phyloP scores from a whole-genome alignment of 2,888 invertebrate species.

The Tricholauxania praeusta region DNA sequence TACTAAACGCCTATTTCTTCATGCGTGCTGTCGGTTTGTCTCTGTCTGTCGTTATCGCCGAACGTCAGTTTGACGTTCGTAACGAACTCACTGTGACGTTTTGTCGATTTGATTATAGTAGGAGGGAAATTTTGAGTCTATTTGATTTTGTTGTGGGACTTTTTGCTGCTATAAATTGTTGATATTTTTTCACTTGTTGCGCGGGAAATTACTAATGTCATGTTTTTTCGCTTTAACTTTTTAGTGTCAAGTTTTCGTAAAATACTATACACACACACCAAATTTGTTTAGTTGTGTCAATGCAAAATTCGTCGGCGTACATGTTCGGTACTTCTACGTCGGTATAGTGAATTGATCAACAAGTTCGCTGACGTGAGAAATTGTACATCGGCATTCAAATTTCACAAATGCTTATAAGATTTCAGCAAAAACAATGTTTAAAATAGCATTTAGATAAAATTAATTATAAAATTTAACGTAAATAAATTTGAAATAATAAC shows the following conservation, averaged over 20 bases:
- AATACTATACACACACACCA: neutral
- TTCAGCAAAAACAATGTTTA: too few species aligned
- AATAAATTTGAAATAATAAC: too few species aligned
- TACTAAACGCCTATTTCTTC: neutral
- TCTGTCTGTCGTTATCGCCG: slow-evolving; percentile 46
- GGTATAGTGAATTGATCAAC: neutral
- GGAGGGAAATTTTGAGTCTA: slow-evolving; percentile 1
- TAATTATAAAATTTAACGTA: too few species aligned
- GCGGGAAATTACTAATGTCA: neutral
- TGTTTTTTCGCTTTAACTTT: neutral
- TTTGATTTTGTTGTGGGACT: neutral
- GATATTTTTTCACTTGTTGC: slow-evolving; percentile 1
- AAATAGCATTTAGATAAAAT: too few species aligned
- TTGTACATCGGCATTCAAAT: too few species aligned
- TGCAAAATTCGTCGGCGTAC: neutral
- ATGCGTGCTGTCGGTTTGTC: slow-evolving; percentile 28
- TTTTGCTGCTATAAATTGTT: neutral
- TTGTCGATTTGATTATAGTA: slow-evolving; percentile 12
- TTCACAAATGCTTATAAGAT: neutral
- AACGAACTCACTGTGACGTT: slow-evolving; percentile 26
- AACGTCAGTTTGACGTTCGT: slow-evolving; percentile 55
- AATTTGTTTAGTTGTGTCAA: neutral
- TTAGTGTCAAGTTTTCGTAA: too few species aligned
- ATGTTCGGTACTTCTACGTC: too few species aligned
- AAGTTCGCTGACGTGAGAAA: slow-evolving; percentile 13